Conservation (phyloP, 2,113 vertebrate species). For the Pomatostomus ruficeps region DNA sequence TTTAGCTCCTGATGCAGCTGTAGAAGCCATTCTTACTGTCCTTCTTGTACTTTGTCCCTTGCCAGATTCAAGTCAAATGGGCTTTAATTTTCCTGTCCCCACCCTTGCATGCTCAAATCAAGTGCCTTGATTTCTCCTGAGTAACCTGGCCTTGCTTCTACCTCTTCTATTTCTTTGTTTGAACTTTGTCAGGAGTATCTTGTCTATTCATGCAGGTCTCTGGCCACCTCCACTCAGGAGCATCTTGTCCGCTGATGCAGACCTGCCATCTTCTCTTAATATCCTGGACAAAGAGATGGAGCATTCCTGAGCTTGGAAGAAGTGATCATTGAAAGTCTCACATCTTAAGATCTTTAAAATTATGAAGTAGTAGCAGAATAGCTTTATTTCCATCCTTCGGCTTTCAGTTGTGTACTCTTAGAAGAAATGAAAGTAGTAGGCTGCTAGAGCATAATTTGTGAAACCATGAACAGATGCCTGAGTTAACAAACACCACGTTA, state of each 20-base stretch:
- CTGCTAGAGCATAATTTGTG: not conserved
- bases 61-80: not conserved
- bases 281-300: not conserved
- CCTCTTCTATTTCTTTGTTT: not conserved
- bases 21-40: not conserved
- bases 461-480: not conserved
- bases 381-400: not conserved
- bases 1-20: not conserved
- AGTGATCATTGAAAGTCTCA: not conserved
- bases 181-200: not conserved
- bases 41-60: not conserved
- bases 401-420: not conserved
- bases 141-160: not conserved
- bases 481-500: not conserved
- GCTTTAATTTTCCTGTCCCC: not conserved
- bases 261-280: not conserved
- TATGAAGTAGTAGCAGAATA: not conserved
- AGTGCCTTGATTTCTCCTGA: not conserved
- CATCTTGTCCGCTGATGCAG: not conserved
- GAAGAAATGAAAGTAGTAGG: not conserved
- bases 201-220: not conserved
- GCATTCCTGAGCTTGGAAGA: not conserved
- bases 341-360: not conserved
- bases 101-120: not conserved
- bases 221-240: not conserved